Evolutionary conservation across 2,113 vertebrate species (phyloP), one percentile per base, ranked within the genome.

Genomic region (Paradoxurus hermaphroditus): DNA sequence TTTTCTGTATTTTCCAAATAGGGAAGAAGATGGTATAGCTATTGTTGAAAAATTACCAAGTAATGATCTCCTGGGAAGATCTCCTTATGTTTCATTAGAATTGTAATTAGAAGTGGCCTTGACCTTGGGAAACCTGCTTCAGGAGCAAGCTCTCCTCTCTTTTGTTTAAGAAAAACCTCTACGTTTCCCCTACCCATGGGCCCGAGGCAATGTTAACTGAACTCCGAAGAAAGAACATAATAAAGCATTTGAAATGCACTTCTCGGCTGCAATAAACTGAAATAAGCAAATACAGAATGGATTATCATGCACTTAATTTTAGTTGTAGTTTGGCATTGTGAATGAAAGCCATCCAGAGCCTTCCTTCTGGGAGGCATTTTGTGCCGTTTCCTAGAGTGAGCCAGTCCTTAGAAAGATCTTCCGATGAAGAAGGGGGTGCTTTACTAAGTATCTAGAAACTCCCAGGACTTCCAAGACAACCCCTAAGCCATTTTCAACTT

Each of bases 81-180:
- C 98, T 98, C 98, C 98, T 99, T 98, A 98, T 98, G 98, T 99
- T 98, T 98, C 98, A 98, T 99, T 98, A 99, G 98, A 98, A 98
- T 98, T 98, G 98, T 98, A 99, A 99, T 99, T 99, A 99, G 98
- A 98, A 98, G 98, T 98, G 97, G 97, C 98, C 98, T 0, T 97
- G 98, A 98, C 98, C 98, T 98, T 98, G 98, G 96, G 97, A 98
- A 98, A 98, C 98, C 98, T 98, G 96, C 96, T 98, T 98, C 96
- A 87, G 96, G 91, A 97, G 79, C 95, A 90, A 94, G 79, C 89
- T 96, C 78, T 0, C 78, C 97, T 97, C 90, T 96, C 97, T 97
- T 98, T 98, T 98, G 98, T 97, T 95, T 94, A 95, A 98, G 97
- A 95, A 96, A 98, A 95, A 68, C 86, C 91, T 97, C 78, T 73